Base-by-base conservation (phyloP, 2,797 vertebrate genomes). In the Phyllotis vaccarum region DNA sequence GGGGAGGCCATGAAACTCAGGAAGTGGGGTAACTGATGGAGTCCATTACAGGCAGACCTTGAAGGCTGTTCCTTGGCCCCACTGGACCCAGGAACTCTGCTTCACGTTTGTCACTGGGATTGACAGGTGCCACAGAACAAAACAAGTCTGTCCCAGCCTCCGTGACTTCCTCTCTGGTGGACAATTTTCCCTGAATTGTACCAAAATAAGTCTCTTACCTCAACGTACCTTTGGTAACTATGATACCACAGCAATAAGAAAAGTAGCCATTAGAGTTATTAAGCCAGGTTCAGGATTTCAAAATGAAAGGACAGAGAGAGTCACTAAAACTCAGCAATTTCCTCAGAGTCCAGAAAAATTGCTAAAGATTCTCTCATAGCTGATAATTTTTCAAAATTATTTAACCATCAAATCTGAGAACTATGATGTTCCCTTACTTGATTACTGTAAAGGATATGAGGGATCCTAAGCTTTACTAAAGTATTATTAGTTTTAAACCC, bases 331-430 rank as follows among this genome's bases (percentile, higher is more conserved):
- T 10, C 80, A 31, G 29, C 46, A 82, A 24, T 82, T 80, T 94
- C 62, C 74, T 89, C n/a, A 60, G 21, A 66, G 17, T 60, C 54
- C 64, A 80, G 3, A n/a, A 37, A 74, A 92, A 95, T 11, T 66
- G 24, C 5, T 86, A 5, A 79, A 72, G 54, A 86, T 66, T 86
- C 13, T 8, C 9, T 74, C 74, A 46, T 52, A 78, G n/a, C 78
- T 72, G 21, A 79, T 79, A 21, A 76, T 43, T 80, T 85, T 95
- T 49, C 43, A 21, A 40, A 74, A 86, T 90, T 86, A 31, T 49
- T 92, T 85, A 86, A 95, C 74, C 11, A 40, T 21, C 22, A 85
- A 37, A 95, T 74, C 68, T 52, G 75, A 94, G 22, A 14, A 88
- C 16, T 72, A 54, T 27, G 68, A 52, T 5, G 80, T 89, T 86